phyloP scores from a whole-genome alignment of 2,113 vertebrate species.

The Pseudopodoces humilis region DNA sequence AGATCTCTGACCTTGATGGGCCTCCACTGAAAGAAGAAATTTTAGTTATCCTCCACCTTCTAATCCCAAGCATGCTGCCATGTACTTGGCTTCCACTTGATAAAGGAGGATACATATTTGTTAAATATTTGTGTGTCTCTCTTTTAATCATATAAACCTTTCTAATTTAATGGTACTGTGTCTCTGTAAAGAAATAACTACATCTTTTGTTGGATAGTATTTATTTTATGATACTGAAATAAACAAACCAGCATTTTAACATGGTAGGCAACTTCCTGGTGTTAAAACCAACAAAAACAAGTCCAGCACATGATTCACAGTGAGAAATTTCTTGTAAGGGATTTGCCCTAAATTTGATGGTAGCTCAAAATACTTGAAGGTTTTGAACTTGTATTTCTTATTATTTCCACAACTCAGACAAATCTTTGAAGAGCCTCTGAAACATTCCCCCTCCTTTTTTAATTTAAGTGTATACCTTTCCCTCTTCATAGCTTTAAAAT shows the following conservation, averaged over 20 bases:
- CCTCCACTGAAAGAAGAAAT: not conserved
- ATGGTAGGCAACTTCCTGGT: not conserved
- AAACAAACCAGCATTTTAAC: not conserved
- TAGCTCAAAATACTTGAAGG: not conserved
- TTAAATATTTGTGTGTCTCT: not conserved
- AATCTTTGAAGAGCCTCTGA: not conserved
- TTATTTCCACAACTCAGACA: not conserved
- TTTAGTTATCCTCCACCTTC: not conserved
- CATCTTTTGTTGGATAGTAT: not conserved
- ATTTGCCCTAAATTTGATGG: not conserved
- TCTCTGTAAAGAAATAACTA: not conserved
- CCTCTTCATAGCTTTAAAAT: not conserved
- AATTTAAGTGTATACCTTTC: not conserved
- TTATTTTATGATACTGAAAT: not conserved
- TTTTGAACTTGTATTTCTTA: not conserved
- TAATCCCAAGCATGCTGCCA: not conserved
- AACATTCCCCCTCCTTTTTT: rapidly evolving
- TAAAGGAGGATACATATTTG: not conserved
- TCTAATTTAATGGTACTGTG: not conserved
- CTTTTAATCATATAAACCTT: not conserved
- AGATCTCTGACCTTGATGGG: not conserved
- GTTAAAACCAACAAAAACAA: not conserved
- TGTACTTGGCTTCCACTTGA: not conserved
- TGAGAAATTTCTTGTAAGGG: not conserved
- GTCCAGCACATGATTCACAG: not conserved